Evolutionary conservation across 2,888 invertebrate species (phyloP).

Genomic region (Brachyptera putata): DNA sequence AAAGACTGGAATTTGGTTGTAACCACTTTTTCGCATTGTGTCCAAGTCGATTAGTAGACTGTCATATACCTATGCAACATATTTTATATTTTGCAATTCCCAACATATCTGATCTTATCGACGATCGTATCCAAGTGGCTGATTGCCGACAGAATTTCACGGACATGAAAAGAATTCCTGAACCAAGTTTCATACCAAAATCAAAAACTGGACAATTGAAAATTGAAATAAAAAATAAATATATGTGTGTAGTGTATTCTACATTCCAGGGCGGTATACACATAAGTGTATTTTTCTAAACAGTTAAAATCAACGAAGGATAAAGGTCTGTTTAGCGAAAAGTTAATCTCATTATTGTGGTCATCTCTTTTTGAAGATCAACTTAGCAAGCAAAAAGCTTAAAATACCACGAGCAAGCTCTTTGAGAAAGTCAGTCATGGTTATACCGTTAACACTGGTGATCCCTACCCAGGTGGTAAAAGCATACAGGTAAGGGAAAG

Average conservation of each 20-base stretch:
- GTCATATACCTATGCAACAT: too few relatives aligned
- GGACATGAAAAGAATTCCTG: not conserved
- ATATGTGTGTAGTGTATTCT: too few relatives aligned
- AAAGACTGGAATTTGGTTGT: too few relatives aligned
- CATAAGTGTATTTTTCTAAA: conserved; percentile 5
- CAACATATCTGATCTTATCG: too few relatives aligned
- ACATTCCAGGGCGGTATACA: conserved; percentile 5
- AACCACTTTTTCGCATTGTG: too few relatives aligned
- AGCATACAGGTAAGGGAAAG: not conserved
- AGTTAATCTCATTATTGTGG: conserved; percentile 19
- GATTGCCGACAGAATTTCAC: too few relatives aligned
- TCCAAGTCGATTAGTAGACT: too few relatives aligned
- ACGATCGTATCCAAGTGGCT: too few relatives aligned
- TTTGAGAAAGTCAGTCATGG: conserved; percentile 10
- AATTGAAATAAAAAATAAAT: not conserved
- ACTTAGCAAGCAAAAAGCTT: conserved; percentile 11
- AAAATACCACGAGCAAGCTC: conserved; percentile 12
- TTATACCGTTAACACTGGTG: conserved; percentile 1
- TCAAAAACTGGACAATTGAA: conserved; percentile 1
- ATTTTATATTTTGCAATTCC: too few relatives aligned
- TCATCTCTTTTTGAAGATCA: conserved; percentile 10
- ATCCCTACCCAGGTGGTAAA: conserved; percentile 5
- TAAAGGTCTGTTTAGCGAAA: not conserved
- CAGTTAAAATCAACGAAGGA: conserved; percentile 13
- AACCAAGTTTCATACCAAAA: conserved; percentile 1